A percentile compares a stretch with the other conserved stretches of the same genome.
These are phyloP conservation scores for Habroteleia sp. DNA, from an alignment of 2,888 invertebrate genomes.

Conservation along the genomic window DNA sequence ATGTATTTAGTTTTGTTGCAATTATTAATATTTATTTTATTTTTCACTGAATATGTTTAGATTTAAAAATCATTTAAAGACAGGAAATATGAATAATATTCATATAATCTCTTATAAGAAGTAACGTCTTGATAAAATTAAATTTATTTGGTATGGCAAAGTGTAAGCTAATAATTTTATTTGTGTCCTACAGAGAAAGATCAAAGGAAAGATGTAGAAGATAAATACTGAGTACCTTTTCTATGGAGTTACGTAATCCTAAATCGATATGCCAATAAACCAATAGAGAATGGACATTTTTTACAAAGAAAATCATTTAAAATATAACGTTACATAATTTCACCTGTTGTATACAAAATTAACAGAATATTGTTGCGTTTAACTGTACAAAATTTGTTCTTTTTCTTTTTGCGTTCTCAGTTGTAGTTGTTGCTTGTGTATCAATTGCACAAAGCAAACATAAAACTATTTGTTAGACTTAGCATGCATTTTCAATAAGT, in stretches of 20 bases:
- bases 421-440: conserved; percentile 28
- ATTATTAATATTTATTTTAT: conserved; percentile 23
- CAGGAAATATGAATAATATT: too few relatives aligned
- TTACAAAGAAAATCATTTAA: conserved; percentile 1
- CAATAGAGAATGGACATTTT: conserved; percentile 17
- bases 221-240: conserved; percentile 67
- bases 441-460: conserved; percentile 21
- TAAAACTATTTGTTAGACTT: conserved; percentile 65
- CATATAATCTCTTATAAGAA: too few relatives aligned
- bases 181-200: conserved; percentile 78
- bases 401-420: conserved; percentile 8
- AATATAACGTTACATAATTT: conserved; percentile 5
- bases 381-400: conserved; percentile 31
- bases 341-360: conserved; percentile 1
- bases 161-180: conserved; percentile 70
- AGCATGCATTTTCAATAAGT: conserved; percentile 74
- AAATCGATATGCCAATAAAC: conserved; percentile 26
- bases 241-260: conserved; percentile 63
- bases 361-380: conserved; percentile 5
- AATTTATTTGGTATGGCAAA: background rate
- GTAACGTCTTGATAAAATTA: background rate
- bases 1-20: conserved; percentile 49
- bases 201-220: conserved; percentile 79
- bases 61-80: too few relatives aligned
- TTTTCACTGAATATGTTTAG: too few relatives aligned